A percentile compares a stretch with the other conserved stretches of the same genome.
phyloP scores from a whole-genome alignment of 2,888 invertebrate genomes.

The Melanophora roralis region DNA sequence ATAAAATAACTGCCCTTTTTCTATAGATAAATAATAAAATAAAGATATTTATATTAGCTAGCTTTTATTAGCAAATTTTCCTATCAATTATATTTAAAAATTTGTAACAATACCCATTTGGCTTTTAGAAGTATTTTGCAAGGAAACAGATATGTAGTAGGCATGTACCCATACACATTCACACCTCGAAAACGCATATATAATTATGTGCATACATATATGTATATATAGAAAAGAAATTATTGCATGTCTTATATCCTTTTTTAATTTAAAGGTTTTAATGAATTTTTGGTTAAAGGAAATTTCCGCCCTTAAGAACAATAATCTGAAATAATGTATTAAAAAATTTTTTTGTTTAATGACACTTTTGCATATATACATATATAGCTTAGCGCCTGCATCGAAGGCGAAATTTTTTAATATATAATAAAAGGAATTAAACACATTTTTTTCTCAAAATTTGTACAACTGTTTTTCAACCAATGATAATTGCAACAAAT shows the following conservation, averaged over 20 bases:
- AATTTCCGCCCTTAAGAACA: too few species aligned
- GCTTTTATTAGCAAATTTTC: slow-evolving; percentile 17
- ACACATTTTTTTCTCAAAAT: neutral
- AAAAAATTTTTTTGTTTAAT: too few species aligned
- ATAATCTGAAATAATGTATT: too few species aligned
- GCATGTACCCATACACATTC: too few species aligned
- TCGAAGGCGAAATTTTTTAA: neutral
- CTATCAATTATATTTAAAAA: too few species aligned
- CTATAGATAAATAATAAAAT: slow-evolving; percentile 39
- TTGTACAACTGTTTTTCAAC: neutral
- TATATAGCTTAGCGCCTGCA: too few species aligned
- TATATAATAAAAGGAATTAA: neutral
- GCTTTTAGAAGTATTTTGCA: slow-evolving; percentile 29
- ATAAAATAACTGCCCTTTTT: neutral
- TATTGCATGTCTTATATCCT: slow-evolving; percentile 38
- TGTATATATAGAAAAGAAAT: neutral
- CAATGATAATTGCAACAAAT: slow-evolving; percentile 32
- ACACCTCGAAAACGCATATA: too few species aligned
- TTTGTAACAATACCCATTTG: neutral
- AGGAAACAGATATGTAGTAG: neutral
- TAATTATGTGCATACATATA: too few species aligned
- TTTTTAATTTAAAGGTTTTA: neutral
- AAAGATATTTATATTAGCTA: slow-evolving; percentile 11
- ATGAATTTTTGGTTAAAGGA: neutral
- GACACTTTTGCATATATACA: too few species aligned